Evolutionary conservation across 2,797 vertebrate species (phyloP).

Genomic region (Limnodromus scolopaceus): DNA sequence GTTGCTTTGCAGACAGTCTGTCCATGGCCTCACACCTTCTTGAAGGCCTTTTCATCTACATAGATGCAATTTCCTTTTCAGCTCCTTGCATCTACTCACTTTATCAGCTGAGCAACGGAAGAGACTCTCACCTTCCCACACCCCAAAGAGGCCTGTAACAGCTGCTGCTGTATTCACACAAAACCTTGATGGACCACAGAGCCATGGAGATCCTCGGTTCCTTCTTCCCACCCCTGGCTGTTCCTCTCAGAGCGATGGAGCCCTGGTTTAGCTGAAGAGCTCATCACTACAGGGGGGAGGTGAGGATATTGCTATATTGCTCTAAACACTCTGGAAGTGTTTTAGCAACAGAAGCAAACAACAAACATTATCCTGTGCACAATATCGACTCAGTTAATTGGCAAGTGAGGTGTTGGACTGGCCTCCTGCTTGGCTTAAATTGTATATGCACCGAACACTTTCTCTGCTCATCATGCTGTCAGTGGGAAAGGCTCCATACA

Average conservation of each 20-base stretch:
- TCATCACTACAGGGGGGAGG: not conserved
- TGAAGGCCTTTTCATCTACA: not conserved
- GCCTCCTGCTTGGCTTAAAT: constrained; percentile 63
- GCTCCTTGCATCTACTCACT: not conserved
- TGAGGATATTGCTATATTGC: not conserved
- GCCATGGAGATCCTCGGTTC: not conserved
- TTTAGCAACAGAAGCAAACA: constrained; percentile 61
- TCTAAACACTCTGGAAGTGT: constrained; percentile 35
- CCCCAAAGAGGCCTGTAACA: not conserved
- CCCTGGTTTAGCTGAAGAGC: not conserved
- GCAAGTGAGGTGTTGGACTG: constrained; percentile 47
- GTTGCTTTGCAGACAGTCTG: not conserved
- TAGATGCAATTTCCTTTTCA: not conserved
- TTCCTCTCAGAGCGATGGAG: not conserved
- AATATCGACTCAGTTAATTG: constrained; percentile 56
- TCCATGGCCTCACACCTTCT: not conserved
- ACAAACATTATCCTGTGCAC: constrained; percentile 35
- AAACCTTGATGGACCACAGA: not conserved
- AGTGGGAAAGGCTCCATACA: constrained; percentile 62
- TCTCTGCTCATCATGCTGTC: constrained; percentile 59
- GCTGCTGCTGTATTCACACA: not conserved
- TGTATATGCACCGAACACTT: not conserved
- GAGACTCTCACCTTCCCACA: not conserved
- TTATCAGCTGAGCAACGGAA: not conserved
- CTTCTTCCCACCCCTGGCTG: not conserved